phyloP scores from a whole-genome alignment of 2,888 invertebrate species.

The Minunthozetes semirufus region DNA sequence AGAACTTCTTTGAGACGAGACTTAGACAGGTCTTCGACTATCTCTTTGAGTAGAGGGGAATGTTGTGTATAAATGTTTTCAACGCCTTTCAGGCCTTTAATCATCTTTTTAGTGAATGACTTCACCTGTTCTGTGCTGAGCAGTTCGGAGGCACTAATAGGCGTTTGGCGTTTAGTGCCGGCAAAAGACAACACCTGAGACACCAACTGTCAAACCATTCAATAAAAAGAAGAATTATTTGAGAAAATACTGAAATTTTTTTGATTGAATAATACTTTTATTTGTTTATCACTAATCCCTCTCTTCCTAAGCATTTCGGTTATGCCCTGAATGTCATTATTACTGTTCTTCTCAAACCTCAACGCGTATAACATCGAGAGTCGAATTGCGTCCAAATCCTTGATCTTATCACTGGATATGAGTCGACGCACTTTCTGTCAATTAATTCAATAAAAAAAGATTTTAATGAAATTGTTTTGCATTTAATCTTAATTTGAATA shows the following conservation, averaged over 20 bases:
- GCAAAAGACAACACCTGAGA: conserved; percentile 24
- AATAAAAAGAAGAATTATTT: not conserved
- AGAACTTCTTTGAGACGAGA: conserved; percentile 77
- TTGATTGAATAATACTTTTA: not conserved
- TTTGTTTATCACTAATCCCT: conserved; percentile 58
- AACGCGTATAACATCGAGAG: conserved; percentile 88
- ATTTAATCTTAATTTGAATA: conserved; percentile 39
- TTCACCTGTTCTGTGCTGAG: conserved; percentile 66
- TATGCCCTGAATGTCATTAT: conserved; percentile 70
- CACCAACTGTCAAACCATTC: conserved; percentile 5
- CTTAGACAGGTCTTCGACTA: conserved; percentile 80
- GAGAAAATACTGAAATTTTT: not conserved
- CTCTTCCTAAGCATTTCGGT: conserved; percentile 65
- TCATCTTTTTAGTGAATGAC: conserved; percentile 79
- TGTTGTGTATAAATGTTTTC: conserved; percentile 99
- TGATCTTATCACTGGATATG: conserved; percentile 63
- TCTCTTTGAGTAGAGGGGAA: conserved; percentile 79
- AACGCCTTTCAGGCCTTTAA: conserved; percentile 73
- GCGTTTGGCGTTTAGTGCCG: conserved; percentile 24
- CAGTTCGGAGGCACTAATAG: conserved; percentile 56
- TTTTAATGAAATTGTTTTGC: not conserved
- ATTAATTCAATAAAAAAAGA: not conserved
- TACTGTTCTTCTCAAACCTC: conserved; percentile 81
- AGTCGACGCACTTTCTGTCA: conserved; percentile 63
- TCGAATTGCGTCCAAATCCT: conserved; percentile 72